phyloP scores from a whole-genome alignment of 2,888 invertebrate genomes.

The Patella caerulea region DNA sequence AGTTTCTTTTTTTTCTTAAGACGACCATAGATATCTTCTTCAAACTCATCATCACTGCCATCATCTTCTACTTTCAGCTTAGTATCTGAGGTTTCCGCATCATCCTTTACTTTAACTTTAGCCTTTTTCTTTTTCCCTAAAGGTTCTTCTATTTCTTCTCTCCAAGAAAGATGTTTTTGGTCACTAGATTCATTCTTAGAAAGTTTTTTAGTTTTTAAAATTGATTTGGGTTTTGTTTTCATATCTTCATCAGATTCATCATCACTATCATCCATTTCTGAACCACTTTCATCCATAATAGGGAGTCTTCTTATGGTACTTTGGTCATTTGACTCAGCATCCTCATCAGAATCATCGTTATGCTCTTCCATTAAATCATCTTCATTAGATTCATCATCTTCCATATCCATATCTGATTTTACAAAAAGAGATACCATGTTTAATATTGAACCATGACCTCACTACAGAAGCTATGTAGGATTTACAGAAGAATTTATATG shows the following conservation, averaged over 20 bases:
- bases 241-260: slow-evolving; percentile 25
- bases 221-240: slow-evolving; percentile 16
- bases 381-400: too few species aligned
- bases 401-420: too few species aligned
- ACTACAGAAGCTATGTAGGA: too few species aligned
- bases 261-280: slow-evolving; percentile 3
- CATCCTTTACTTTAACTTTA: too few species aligned
- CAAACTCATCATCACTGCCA: slow-evolving; percentile 12
- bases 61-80: neutral
- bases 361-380: slow-evolving; percentile 11
- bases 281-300: too few species aligned
- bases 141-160: neutral
- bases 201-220: slow-evolving; percentile 12
- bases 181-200: neutral
- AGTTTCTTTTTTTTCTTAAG: slow-evolving; percentile 14
- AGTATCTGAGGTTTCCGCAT: too few species aligned
- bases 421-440: too few species aligned
- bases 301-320: too few species aligned
- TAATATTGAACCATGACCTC: too few species aligned
- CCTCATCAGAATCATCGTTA: slow-evolving; percentile 11
- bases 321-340: neutral
- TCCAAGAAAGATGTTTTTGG: neutral
- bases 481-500: too few species aligned
- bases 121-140: neutral
- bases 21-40: neutral